These are phyloP conservation scores for Phoenicopterus ruber DNA, from an alignment of 2,113 vertebrate species.

Conservation along the genomic window DNA sequence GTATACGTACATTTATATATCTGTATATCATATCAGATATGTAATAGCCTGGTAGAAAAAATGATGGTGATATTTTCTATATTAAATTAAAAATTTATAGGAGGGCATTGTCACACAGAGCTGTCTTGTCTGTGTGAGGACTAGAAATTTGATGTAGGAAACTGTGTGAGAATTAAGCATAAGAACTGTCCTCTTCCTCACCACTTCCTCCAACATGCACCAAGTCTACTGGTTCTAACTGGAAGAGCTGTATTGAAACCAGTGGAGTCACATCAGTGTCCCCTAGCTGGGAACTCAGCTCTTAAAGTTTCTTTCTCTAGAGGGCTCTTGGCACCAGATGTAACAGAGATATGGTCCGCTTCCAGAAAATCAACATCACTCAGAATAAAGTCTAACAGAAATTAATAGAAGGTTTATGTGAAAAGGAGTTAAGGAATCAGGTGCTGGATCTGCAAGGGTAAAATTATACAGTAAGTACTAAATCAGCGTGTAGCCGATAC, in stretches of 20 bases:
- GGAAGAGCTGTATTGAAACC: not conserved
- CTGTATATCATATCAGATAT: not conserved
- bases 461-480: not conserved
- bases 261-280: not conserved
- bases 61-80: not conserved
- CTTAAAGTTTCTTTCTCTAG: not conserved
- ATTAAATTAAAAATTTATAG: not conserved
- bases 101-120: not conserved
- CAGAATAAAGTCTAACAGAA: not conserved
- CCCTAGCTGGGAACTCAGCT: not conserved
- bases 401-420: not conserved
- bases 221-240: not conserved
- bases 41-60: not conserved
- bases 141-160: not conserved
- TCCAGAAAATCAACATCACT: not conserved
- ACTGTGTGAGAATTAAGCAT: not conserved
- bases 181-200: not conserved
- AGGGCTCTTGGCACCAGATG: not conserved
- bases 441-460: not conserved
- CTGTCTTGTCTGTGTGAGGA: not conserved
- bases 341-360: not conserved
- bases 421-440: not conserved
- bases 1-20: not conserved
- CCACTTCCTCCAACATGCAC: not conserved
- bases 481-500: not conserved